A percentile compares a stretch with the other conserved stretches of the same genome.
Conservation (phyloP, 2,113 vertebrate genomes). For the Laticauda laticaudata region DNA sequence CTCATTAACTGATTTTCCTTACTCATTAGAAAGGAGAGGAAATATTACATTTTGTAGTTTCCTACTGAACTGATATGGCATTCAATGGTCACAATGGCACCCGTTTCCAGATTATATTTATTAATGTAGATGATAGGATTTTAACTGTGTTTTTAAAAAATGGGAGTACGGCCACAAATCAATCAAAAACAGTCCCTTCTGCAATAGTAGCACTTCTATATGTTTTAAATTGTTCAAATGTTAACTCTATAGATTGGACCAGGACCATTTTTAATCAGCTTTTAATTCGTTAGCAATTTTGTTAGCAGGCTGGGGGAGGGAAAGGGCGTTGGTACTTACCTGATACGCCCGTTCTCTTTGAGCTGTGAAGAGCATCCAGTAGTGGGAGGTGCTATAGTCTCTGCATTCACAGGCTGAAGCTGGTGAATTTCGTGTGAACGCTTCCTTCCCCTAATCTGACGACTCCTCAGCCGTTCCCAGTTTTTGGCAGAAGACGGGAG, state of each 20-base stretch:
- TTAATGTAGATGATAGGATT: background rate
- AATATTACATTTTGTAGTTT: background rate
- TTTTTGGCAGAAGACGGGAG: no score
- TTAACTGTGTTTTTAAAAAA: background rate
- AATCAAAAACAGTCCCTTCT: background rate
- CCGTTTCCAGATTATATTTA: background rate
- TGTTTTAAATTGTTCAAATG: background rate
- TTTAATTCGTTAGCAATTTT: background rate
- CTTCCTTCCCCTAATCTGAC: no score
- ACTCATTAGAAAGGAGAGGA: background rate
- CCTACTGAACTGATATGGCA: background rate
- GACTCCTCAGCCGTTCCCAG: no score
- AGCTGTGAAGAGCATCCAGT: no score
- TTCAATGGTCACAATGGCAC: background rate
- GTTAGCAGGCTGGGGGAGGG: no score
- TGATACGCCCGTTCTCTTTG: no score
- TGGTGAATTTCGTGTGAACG: no score
- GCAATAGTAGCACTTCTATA: background rate
- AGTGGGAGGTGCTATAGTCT: no score
- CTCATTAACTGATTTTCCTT: background rate
- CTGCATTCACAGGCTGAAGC: no score
- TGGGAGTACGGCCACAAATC: background rate
- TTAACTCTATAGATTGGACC: background rate
- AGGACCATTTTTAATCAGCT: background rate
- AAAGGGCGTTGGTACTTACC: no score